Base-by-base conservation (phyloP, 2,113 vertebrate genomes). In the Rhynchomys soricoides region DNA sequence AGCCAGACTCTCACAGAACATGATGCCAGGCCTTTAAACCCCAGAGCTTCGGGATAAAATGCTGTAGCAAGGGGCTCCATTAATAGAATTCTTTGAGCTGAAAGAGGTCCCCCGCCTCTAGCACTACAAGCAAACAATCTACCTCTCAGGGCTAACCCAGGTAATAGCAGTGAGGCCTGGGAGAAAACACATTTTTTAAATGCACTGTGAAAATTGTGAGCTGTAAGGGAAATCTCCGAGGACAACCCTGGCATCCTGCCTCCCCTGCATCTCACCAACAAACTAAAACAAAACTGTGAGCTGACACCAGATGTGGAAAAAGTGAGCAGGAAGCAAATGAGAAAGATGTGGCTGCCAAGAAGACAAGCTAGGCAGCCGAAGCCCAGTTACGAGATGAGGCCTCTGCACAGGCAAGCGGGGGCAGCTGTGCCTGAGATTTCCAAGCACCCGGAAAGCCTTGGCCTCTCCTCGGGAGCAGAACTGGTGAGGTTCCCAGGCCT, bases 1-100 rank as follows among this genome's bases (percentile, higher is more conserved):
- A 94, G 70, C 79, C 89, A 85, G 89, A 70, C 52, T 64, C 95
- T 93, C 45, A 16, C 64, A 86, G 90, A 90, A 57, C 29, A 73
- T 43, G 86, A 68, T 19, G 57, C 92, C 34, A 87, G 64, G 55
- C 22, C 71, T 81, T 90, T 55, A 40, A 45, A 40, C 40, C 34
- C 37, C 82, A 94, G 95, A 94, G 89, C 16, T 79, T 52, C 15
- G 74, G 75, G 37, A 87, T 31, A 29, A 55, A 95, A 78, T 70
- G 50, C 22, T 62, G 83, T 40, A 59, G 75, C 34, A 40, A 24
- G 55, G 43, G 73, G 86, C 70, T 77, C 50, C 48, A 62, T 45
- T 50, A 74, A 52, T 37, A 91, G 94, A 52, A 86, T 83, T 95
- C 78, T 50, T 78, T 22, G 90, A 90, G 92, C 59, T 40, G 62